phyloP scores from a whole-genome alignment of 1,140 invertebrate genomes.

The Archegozetes longisetosus region DNA sequence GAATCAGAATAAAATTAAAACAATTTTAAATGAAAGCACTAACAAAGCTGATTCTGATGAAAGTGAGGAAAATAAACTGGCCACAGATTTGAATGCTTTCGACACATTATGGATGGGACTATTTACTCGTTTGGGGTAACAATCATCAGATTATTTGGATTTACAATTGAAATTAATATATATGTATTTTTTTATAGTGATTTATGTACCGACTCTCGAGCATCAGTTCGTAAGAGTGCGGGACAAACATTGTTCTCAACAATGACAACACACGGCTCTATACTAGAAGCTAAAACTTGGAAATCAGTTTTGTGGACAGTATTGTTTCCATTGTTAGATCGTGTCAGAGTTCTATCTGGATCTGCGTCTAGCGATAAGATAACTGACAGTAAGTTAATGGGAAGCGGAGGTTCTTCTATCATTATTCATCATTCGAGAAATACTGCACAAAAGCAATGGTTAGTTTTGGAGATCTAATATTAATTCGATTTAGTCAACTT shows the following conservation, averaged over 20 bases:
- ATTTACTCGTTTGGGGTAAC: conserved; percentile 43
- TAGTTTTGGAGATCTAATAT: too few relatives aligned
- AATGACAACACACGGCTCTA: conserved; percentile 78
- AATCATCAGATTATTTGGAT: background rate
- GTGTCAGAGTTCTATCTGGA: conserved; percentile 72
- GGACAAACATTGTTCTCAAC: conserved; percentile 96
- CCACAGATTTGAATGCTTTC: background rate
- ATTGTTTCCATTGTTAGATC: conserved; percentile 85
- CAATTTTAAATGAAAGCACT: conserved; percentile 41
- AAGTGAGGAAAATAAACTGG: background rate
- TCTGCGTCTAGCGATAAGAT: conserved; percentile 86
- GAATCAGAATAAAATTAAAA: conserved; percentile 71
- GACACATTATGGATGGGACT: conserved; percentile 65
- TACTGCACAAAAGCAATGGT: conserved; percentile 97
- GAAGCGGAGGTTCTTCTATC: conserved; percentile 39
- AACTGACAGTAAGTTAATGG: conserved; percentile 2
- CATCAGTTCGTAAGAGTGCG: conserved; percentile 92
- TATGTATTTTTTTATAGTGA: conserved; percentile 44
- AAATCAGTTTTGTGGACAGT: conserved; percentile 66
- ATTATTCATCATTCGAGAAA: conserved; percentile 96
- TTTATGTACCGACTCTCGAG: conserved; percentile 82
- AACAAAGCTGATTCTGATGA: conserved; percentile 5
- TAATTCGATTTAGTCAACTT: too few relatives aligned
- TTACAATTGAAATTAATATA: background rate
- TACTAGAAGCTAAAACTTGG: conserved; percentile 75